These are phyloP conservation scores for Sarcophaga peregrina DNA, from an alignment of 1,140 invertebrate genomes.

Conservation along the genomic window DNA sequence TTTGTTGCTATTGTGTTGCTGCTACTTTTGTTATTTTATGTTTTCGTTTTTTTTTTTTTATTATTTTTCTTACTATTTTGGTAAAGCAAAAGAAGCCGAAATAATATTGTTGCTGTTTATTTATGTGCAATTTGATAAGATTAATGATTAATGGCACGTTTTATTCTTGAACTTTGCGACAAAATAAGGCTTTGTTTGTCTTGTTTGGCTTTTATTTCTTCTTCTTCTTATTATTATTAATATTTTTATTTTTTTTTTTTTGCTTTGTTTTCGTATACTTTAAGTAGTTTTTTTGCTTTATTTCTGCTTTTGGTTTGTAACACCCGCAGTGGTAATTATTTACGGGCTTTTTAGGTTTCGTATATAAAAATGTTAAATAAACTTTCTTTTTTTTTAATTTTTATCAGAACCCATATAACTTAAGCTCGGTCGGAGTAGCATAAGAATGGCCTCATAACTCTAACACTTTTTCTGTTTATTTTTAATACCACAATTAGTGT, in stretches of 20 bases:
- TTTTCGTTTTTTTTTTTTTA: not conserved
- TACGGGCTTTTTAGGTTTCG: not conserved
- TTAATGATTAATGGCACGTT: conserved; percentile 44
- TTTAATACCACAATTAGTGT: too few species aligned
- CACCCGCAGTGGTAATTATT: not conserved
- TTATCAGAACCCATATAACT: not conserved
- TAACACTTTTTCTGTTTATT: too few species aligned
- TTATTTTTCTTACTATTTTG: not conserved
- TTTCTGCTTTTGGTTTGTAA: not conserved
- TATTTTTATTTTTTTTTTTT: too few species aligned
- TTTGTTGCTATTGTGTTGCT: not conserved
- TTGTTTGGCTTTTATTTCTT: not conserved
- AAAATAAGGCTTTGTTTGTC: conserved; percentile 20
- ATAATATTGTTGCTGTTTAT: conserved; percentile 39
- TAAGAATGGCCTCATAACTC: not conserved
- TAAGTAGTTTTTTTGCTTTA: too few species aligned
- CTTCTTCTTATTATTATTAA: not conserved
- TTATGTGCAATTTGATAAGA: conserved; percentile 46
- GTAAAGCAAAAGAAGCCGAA: not conserved
- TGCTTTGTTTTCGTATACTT: too few species aligned
- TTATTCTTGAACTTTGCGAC: conserved; percentile 34
- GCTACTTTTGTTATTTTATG: not conserved
- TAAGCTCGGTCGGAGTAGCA: not conserved
- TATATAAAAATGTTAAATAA: not conserved
- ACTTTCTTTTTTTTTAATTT: not conserved